Evolutionary conservation across 2,888 invertebrate species (phyloP).

Genomic region (Ypsolopha scabrella): DNA sequence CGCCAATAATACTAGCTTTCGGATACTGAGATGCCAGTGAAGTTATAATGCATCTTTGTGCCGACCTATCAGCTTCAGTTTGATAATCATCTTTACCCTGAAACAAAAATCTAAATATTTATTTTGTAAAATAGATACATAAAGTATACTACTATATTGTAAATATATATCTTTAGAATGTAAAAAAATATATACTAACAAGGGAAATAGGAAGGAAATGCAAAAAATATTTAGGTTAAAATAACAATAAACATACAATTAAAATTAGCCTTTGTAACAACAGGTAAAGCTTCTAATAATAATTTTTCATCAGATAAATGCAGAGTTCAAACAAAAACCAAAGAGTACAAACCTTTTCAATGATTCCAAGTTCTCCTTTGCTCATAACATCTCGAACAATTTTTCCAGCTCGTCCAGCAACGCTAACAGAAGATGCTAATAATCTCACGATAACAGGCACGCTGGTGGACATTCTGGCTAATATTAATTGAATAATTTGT

Average conservation of each 20-base stretch:
- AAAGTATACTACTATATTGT: too few relatives aligned
- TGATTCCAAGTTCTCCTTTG: conserved; percentile 89
- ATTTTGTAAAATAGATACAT: too few relatives aligned
- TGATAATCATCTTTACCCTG: conserved; percentile 94
- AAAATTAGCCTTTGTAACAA: too few relatives aligned
- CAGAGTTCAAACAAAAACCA: neutral
- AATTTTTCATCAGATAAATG: neutral
- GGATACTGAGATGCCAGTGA: conserved; percentile 90
- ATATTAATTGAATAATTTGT: neutral
- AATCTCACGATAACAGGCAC: conserved; percentile 77
- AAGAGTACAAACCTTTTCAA: conserved; percentile 81
- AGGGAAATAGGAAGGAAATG: too few relatives aligned
- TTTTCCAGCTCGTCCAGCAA: conserved; percentile 86
- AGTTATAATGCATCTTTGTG: conserved; percentile 92
- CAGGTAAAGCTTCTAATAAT: too few relatives aligned
- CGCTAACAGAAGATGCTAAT: conserved; percentile 82
- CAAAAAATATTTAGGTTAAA: too few relatives aligned
- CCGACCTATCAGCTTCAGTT: conserved; percentile 97
- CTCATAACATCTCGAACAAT: conserved; percentile 93
- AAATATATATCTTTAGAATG: too few relatives aligned
- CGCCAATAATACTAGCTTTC: conserved; percentile 86
- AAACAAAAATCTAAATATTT: conserved; percentile 8
- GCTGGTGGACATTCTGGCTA: conserved; percentile 69
- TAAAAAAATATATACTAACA: too few relatives aligned
- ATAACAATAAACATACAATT: conserved; percentile 1